Evolutionary conservation across 2,113 vertebrate genomes (phyloP), one percentile per base, ranked within the genome.

Genomic region (Oryzias woworae): DNA sequence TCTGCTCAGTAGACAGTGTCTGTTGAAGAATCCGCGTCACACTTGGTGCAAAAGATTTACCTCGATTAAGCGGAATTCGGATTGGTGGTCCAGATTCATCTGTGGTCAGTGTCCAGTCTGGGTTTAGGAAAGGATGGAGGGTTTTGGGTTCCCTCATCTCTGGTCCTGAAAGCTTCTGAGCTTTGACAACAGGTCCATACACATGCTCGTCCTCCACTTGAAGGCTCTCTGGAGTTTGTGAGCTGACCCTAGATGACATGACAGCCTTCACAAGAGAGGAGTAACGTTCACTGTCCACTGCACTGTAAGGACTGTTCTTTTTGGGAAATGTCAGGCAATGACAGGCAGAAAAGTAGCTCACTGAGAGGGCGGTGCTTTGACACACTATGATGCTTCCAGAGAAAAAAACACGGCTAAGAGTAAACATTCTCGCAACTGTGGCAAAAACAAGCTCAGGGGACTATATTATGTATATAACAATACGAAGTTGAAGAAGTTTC

Each of bases 11-110:
- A 4, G 96, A 91, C 71, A 98, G 88, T 0, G 97, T 98, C 78
- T 94, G 88, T n/a, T 98, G 94, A 36, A 99, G 93, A 53, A 99
- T 73, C 7, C 81, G 89, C 2, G 96, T 98, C 63, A 99, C 96
- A 16, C 97, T 98, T 3, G 96, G 92, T 2, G 81, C 20, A 0
- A 14, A 50, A 26, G 73, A 55, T 24, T 73, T 84, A 14, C 75
- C 57, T 60, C 81, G 91, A 18, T 88, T 71, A 15, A 95, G 82
- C 7, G 28, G 5, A 4, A 96, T 91, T 82, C 91, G 93, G 50
- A 83, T 1, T 17, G 93, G 94, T 3, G 56, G 26, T 7, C 64
- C 75, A 3, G 78, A 62, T 41, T 84, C 85, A 2, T 47, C 66
- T 13, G 48, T 10, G 51, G 48, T 62, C 43, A 16, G 3, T 20